Evolutionary conservation across 2,888 invertebrate genomes (phyloP).

Genomic region (Ennomos erosarius): DNA sequence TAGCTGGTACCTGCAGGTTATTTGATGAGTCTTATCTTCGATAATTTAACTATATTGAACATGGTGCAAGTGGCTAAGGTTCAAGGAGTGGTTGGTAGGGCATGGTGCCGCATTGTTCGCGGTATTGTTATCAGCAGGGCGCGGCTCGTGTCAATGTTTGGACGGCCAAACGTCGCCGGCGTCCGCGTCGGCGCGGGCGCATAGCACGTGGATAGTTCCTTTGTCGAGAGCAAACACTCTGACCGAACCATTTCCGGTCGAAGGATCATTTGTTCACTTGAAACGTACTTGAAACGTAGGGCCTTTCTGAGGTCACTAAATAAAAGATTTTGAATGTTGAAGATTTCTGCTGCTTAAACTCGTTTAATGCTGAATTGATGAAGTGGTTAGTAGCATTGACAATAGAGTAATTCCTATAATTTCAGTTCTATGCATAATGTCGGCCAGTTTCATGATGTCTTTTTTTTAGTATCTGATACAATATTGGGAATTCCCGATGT

Average conservation of each 20-base stretch:
- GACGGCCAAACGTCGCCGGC: constrained; percentile 29
- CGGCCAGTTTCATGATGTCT: too few relatives aligned
- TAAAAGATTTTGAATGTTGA: neutral
- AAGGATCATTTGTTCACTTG: constrained; percentile 25
- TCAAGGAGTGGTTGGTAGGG: constrained; percentile 50
- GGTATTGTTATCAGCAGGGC: constrained; percentile 72
- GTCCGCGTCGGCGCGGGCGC: constrained; percentile 35
- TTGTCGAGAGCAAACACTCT: constrained; percentile 61
- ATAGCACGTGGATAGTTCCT: constrained; percentile 59
- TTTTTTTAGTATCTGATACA: too few relatives aligned
- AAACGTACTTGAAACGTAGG: constrained; percentile 5
- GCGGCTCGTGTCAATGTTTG: constrained; percentile 76
- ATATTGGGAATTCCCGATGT: too few relatives aligned
- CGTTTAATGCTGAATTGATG: neutral
- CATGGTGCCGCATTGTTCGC: constrained; percentile 59
- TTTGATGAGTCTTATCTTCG: too few relatives aligned
- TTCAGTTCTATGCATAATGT: too few relatives aligned
- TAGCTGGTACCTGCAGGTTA: too few relatives aligned
- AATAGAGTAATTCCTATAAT: too few relatives aligned
- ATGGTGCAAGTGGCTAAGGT: neutral
- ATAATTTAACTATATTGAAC: too few relatives aligned
- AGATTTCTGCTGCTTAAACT: constrained; percentile 2
- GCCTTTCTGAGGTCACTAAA: constrained; percentile 8
- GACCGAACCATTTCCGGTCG: constrained; percentile 42
- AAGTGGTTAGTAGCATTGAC: too few relatives aligned